Conservation (phyloP, 1,140 invertebrate genomes). For the Lepidostoma basale region DNA sequence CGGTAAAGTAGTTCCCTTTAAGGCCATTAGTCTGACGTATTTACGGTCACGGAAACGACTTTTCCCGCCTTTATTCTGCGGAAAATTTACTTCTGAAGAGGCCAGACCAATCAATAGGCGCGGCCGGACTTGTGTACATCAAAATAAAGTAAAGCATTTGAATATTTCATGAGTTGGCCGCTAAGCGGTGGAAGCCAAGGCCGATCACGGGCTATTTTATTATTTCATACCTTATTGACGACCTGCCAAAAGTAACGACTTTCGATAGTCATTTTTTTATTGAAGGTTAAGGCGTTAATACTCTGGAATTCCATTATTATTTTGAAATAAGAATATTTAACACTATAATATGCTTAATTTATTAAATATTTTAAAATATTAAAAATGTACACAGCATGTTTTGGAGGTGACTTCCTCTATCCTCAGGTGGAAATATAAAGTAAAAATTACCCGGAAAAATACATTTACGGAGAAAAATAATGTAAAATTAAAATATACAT, state of each 20-base stretch:
- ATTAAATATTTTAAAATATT: too few species aligned
- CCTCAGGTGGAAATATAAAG: too few species aligned
- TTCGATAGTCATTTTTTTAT: too few species aligned
- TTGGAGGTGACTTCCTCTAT: too few species aligned
- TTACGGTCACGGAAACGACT: conserved; percentile 22
- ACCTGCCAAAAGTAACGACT: background rate
- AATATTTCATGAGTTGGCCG: conserved; percentile 28
- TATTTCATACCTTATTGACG: background rate
- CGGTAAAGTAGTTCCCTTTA: conserved; percentile 1
- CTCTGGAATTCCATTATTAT: too few species aligned
- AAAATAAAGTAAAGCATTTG: conserved; percentile 26
- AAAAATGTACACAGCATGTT: too few species aligned
- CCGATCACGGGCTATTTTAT: conserved; percentile 3
- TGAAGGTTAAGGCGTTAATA: too few species aligned
- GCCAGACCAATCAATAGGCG: conserved; percentile 19
- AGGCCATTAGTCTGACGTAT: conserved; percentile 19
- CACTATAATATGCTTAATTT: too few species aligned
- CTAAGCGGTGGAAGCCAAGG: background rate
- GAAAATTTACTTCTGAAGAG: conserved; percentile 13
- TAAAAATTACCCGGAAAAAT: too few species aligned
- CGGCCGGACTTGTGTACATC: conserved; percentile 16
- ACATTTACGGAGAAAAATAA: too few species aligned
- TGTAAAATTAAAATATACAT: too few species aligned
- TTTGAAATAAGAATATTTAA: too few species aligned
- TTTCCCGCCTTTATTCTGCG: conserved; percentile 13